A percentile compares a stretch with the other conserved stretches of the same genome.
Evolutionary conservation across 2,113 vertebrate genomes (phyloP).

Genomic region (Uropsilus gracilis): DNA sequence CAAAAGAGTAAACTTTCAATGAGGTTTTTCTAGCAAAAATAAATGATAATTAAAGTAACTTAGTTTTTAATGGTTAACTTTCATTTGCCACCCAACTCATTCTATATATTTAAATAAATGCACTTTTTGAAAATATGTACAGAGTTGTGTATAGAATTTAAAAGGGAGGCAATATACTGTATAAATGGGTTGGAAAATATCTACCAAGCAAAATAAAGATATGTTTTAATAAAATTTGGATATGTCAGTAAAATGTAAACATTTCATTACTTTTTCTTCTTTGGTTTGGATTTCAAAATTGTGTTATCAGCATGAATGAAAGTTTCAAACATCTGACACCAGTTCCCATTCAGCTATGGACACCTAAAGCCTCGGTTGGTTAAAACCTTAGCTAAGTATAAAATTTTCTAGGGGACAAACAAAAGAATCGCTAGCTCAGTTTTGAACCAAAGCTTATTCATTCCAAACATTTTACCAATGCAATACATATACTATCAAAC

Average conservation of each 20-base stretch:
- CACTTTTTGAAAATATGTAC: too few relatives aligned
- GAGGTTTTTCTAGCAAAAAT: constrained; percentile 42
- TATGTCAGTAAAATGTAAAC: background rate
- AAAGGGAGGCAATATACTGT: background rate
- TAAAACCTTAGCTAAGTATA: constrained; percentile 35
- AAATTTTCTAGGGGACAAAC: background rate
- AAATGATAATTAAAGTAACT: background rate
- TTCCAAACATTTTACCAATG: background rate
- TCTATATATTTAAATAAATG: constrained; percentile 40
- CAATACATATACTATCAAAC: background rate
- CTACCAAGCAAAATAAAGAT: background rate
- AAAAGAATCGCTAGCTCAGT: background rate
- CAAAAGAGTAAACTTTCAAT: background rate
- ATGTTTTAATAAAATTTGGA: constrained; percentile 38
- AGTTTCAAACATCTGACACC: background rate
- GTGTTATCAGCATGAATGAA: constrained; percentile 28
- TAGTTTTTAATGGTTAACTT: constrained; percentile 2
- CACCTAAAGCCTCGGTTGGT: background rate
- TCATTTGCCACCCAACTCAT: constrained; percentile 19
- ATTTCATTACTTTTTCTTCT: background rate
- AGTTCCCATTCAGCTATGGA: constrained; percentile 19
- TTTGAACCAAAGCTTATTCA: background rate
- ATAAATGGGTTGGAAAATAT: constrained; percentile 22
- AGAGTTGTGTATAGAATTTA: constrained; percentile 41
- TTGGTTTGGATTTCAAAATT: constrained; percentile 29